Base-by-base conservation (phyloP, 2,888 invertebrate genomes). In the Aplocera efformata region DNA sequence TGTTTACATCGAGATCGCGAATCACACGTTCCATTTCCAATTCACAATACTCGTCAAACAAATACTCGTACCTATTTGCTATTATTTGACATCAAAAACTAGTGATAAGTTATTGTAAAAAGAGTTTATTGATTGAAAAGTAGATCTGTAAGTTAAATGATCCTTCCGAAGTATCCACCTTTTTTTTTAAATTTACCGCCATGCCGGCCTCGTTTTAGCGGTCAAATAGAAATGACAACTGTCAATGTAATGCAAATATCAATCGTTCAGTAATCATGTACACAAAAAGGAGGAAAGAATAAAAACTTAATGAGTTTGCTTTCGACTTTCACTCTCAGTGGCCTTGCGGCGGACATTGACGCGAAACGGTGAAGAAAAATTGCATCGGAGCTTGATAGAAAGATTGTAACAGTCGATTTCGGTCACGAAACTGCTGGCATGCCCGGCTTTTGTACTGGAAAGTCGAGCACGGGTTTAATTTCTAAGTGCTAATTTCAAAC, bases 301-400 rank as follows among this genome's bases (percentile, higher is more conserved):
- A 58, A 62, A 67, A 56, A 55, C 47, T 62, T n/a, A 64, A 62
- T 63, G 53, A 56, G 52, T 59, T 47, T 62, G 63, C 82, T 82
- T 77, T 82, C 80, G 59, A 79, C 81, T 83, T 83, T 83, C 83
- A 66, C 81, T 66, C 52, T 51, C 60, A 57, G 48, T 50, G 68
- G 72, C 73, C 76, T 77, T 71, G 75, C 66, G 48, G 49, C 70
- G 76, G 72, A 60, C 77, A 60, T 76, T 77, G 77, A 72, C 74
- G 64, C 62, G 47, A 48, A 62, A 58, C 54, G 50, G 52, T 46
- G 52, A 60, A 54, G 59, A 63, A 73, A 68, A 72, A 77, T 66
- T 67, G 65, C 69, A 62, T 53, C 56, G 53, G 38, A 39, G 42
- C 38, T 43, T 56, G 58, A 17, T 58, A 55, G 50, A 45, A 38